These are phyloP conservation scores for Stegodyphus mimosarum DNA, from an alignment of 1,140 invertebrate genomes.

Conservation along the genomic window DNA sequence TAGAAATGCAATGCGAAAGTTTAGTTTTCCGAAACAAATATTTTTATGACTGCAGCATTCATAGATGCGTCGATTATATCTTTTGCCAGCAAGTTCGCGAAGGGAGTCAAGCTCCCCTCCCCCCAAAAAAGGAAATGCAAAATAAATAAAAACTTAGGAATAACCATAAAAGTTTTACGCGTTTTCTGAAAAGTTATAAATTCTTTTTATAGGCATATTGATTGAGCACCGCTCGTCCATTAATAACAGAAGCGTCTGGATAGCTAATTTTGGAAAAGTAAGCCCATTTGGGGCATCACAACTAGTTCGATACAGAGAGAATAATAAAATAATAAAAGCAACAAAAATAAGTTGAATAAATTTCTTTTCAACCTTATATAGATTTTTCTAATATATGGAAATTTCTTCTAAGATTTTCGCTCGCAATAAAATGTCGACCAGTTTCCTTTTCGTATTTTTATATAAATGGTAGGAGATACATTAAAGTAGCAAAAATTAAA, in stretches of 20 bases:
- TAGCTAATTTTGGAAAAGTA: slow-evolving; percentile 14
- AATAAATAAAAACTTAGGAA: slow-evolving; percentile 30
- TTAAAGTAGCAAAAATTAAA: too few species aligned
- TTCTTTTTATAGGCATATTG: slow-evolving; percentile 49
- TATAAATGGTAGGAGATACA: too few species aligned
- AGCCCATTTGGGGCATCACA: background rate
- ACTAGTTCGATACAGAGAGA: too few species aligned
- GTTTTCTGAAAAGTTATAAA: slow-evolving; percentile 51
- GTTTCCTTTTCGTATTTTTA: too few species aligned
- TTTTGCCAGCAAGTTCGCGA: background rate
- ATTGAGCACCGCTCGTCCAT: slow-evolving; percentile 35
- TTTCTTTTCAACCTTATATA: too few species aligned
- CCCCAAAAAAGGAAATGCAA: background rate
- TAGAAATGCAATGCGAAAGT: background rate
- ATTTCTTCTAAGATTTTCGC: too few species aligned
- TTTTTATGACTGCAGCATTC: background rate
- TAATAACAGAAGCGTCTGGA: slow-evolving; percentile 23
- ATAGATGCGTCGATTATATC: background rate
- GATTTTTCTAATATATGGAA: too few species aligned
- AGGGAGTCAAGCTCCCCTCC: background rate
- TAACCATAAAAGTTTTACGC: slow-evolving; percentile 57
- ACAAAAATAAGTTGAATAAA: too few species aligned
- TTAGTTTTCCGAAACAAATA: background rate
- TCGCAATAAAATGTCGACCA: too few species aligned
- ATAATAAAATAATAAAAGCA: too few species aligned